Evolutionary conservation across 2,113 vertebrate genomes (phyloP), one percentile per base, ranked within the genome.

Genomic region (Macaca fascicularis): DNA sequence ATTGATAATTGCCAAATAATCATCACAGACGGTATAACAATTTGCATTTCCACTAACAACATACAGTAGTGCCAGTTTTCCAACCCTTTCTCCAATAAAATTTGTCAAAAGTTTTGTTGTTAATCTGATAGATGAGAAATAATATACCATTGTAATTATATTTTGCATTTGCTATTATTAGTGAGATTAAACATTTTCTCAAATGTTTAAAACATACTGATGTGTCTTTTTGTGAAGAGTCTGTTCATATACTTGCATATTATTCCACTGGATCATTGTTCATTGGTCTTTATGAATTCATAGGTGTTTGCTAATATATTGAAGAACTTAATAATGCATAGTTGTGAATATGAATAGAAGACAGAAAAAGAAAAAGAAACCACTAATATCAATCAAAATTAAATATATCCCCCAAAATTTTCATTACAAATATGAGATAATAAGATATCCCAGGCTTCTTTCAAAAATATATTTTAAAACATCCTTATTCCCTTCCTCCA

Each of bases 321-420:
- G 20, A n/a, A 17, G 27, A 79, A 12, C 8, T 93, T 70, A 79
- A 35, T 40, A 89, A 89, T 20, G 19, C 23, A 81, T 38, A 74
- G 27, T 86, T 84, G 48, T 83, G 90, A 90, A 40, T 9, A 86
- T 20, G 8, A 88, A 76, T 59, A 84, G 25, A 86, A 67, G 75
- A 61, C 20, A 81, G 67, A 80, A 90, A 87, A 94, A 50, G 30
- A 50, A 57, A 79, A 85, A 16, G 38, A 80, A 78, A 61, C 2
- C 25, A 79, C 32, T 78, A 57, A 64, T 76, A 93, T 67, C 3
- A 91, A 50, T 93, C 38, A 19, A 83, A 96, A 93, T 89, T 89
- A 50, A 7, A 78, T 76, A 32, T 82, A 48, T 57, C 55, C 22
- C 10, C 38, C 32, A n/a, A 96, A 95, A 82, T 59, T 7, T 76